These are phyloP conservation scores for Epinephelus lanceolatus DNA, from an alignment of 2,113 vertebrate genomes.

Conservation along the genomic window DNA sequence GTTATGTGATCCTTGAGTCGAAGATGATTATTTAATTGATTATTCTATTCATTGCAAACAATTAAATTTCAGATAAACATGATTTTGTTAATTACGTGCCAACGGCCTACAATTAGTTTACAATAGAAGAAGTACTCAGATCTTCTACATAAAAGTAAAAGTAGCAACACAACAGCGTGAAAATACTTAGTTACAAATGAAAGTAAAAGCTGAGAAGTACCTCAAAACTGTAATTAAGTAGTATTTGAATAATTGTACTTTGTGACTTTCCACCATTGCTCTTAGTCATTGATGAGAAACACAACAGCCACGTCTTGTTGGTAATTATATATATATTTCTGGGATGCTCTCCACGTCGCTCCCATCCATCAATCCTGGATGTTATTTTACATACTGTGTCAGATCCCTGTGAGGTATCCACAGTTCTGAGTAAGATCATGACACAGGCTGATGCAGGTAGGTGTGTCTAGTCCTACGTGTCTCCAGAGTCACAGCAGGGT, in stretches of 20 bases:
- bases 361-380: constrained; percentile 25
- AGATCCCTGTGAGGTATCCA: constrained; percentile 26
- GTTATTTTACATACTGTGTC: constrained; percentile 29
- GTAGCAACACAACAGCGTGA: neutral
- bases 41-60: neutral
- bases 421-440: constrained; percentile 55
- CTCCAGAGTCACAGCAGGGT: constrained; percentile 63
- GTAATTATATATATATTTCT: constrained; percentile 68
- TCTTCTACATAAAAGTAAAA: neutral
- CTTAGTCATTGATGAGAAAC: constrained; percentile 1
- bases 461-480: constrained; percentile 45
- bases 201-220: neutral
- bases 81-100: neutral
- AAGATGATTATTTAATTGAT: neutral
- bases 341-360: constrained; percentile 51
- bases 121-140: neutral
- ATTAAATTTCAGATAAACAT: neutral
- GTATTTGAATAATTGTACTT: neutral
- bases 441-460: constrained; percentile 21
- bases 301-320: neutral
- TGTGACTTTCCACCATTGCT: neutral
- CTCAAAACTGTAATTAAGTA: neutral
- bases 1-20: neutral
- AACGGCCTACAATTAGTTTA: neutral
- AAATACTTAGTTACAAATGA: neutral